Percentiles rank a stretch among this genome's conserved stretches.
phyloP scores from a whole-genome alignment of 2,797 vertebrate genomes.

The Loriculus beryllinus region DNA sequence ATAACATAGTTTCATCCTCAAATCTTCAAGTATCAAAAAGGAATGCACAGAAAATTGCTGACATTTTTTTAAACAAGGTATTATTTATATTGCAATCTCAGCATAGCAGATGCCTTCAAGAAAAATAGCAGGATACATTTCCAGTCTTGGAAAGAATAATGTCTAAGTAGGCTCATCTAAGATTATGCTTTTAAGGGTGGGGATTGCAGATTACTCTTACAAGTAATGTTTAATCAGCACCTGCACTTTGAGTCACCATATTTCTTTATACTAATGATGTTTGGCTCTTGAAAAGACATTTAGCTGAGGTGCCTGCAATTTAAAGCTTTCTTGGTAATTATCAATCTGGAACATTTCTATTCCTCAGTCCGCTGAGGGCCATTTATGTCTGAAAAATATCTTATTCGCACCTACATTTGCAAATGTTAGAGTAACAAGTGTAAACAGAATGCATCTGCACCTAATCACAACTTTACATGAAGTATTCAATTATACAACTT shows the following conservation, averaged over 20 bases:
- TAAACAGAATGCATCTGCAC: conserved; percentile 42
- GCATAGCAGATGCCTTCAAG: not conserved
- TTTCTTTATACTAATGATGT: not conserved
- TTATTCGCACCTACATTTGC: conserved; percentile 25
- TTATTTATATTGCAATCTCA: not conserved
- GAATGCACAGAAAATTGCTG: not conserved
- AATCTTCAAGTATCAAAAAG: not conserved
- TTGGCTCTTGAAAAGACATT: conserved; percentile 5
- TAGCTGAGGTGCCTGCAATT: conserved; percentile 22
- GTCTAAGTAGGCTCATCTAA: not conserved
- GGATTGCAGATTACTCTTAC: not conserved
- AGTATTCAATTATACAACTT: conserved; percentile 32
- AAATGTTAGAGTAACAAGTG: conserved; percentile 44
- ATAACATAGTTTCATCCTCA: not conserved
- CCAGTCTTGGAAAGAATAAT: not conserved
- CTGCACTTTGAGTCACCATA: not conserved
- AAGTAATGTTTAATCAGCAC: conserved; percentile 19
- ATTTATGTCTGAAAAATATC: conserved; percentile 41
- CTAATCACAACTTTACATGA: not conserved
- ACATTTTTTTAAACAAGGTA: not conserved
- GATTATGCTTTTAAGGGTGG: not conserved
- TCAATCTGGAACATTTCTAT: conserved; percentile 43
- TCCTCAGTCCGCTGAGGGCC: conserved; percentile 35
- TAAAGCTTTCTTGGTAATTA: conserved; percentile 50
- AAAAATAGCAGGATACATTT: not conserved